Percentiles rank a stretch among this genome's conserved stretches.
These are phyloP conservation scores for Hycleus phaleratus DNA, from an alignment of 1,140 invertebrate genomes.

Conservation along the genomic window DNA sequence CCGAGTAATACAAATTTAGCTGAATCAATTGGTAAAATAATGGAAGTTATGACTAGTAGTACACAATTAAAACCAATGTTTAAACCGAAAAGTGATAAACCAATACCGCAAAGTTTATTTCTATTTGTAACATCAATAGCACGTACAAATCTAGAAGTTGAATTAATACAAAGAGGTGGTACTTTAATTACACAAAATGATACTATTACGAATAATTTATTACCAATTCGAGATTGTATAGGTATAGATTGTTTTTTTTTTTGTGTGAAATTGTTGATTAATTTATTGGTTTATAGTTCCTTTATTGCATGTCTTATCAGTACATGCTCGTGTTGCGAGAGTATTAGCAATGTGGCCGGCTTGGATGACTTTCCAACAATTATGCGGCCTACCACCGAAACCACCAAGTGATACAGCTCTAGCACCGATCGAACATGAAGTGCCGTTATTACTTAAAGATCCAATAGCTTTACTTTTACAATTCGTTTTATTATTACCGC, in stretches of 20 bases:
- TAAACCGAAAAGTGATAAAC: constrained; percentile 46
- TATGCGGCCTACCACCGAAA: constrained; percentile 45
- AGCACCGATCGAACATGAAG: constrained; percentile 52
- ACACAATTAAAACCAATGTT: constrained; percentile 60
- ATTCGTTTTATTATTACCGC: constrained; percentile 74
- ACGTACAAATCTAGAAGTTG: constrained; percentile 86
- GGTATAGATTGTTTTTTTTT: constrained; percentile 46
- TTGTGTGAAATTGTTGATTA: not conserved
- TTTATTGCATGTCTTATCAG: constrained; percentile 76
- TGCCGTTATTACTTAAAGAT: constrained; percentile 79
- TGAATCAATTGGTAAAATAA: constrained; percentile 76
- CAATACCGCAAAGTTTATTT: constrained; percentile 69
- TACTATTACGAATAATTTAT: constrained; percentile 49
- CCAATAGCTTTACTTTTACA: constrained; percentile 77
- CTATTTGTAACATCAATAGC: constrained; percentile 87
- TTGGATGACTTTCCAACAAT: constrained; percentile 56
- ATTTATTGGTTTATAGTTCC: constrained; percentile 54
- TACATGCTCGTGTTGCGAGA: constrained; percentile 61
- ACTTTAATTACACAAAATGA: constrained; percentile 52
- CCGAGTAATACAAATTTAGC: constrained; percentile 59
- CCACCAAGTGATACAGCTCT: constrained; percentile 36
- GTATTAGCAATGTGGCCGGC: constrained; percentile 57
- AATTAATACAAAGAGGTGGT: constrained; percentile 81
- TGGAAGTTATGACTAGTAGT: constrained; percentile 86
- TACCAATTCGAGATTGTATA: constrained; percentile 80